Base-by-base conservation (phyloP, 1,140 invertebrate species). In the Druon quercuslanigerum region DNA sequence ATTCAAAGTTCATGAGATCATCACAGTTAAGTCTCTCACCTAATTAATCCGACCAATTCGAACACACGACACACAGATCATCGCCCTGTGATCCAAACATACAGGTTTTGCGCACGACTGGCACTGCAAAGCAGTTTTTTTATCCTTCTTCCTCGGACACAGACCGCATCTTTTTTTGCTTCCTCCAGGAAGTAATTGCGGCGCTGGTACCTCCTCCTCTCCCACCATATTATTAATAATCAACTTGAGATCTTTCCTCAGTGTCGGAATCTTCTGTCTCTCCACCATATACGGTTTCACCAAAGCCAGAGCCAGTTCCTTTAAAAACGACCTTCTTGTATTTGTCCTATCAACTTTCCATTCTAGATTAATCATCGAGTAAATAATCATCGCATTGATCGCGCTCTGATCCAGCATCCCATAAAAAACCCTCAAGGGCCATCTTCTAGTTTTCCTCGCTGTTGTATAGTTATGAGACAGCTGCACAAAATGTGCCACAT, bases 331-430 rank as follows among this genome's bases (percentile, higher is more conserved):
- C 16, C 51, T 13, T 17, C 72, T 74, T 33, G 51, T 51, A 56
- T 74, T 54, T 6, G 40, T 74, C 19, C 72, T 33, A 14, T 74
- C 51, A 13, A 74, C 16, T 56, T 56, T 56, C 72, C 51, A 74
- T 16, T 74, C 72, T 6, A 33, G 72, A 54, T 74, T 74, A 16
- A 57, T 14, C 17, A 56, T 74, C 14, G 51, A 74, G 25, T 54
- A 74, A 33, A 74, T 74, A 12, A 73, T 73, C 72, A 73, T 73
- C 46, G 72, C 72, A 25, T 73, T 74, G 25, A 74, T 51, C 12
- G 72, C 72, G 7, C 72, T 46, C 20, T 74, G 51, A 16, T 25
- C 51, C 72, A 74, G n/a, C 25, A 74, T 74, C 16, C 72, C 72
- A 40, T 74, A 74, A 40, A 56, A 74, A 40, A 74, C 52, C 17